A percentile compares a stretch with the other conserved stretches of the same genome.
These are phyloP conservation scores for Deilephila elpenor DNA, from an alignment of 2,888 invertebrate genomes.

Conservation along the genomic window DNA sequence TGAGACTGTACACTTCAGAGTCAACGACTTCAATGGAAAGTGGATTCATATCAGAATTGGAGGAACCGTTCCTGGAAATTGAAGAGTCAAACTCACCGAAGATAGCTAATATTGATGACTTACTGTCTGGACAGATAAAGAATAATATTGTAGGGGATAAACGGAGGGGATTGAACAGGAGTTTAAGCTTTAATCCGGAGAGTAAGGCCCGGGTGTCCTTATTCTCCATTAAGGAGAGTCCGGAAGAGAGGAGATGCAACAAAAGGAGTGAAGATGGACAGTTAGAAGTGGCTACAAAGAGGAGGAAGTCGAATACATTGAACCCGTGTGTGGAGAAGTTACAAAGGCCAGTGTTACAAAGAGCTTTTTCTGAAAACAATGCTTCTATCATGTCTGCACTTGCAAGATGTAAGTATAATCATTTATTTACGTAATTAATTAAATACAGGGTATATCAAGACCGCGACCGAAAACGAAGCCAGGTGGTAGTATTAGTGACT, in stretches of 20 bases:
- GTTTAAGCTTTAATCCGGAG: constrained; percentile 69
- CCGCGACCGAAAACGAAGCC: too few relatives aligned
- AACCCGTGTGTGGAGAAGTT: constrained; percentile 45
- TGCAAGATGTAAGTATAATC: constrained; percentile 84
- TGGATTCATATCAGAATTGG: constrained; percentile 77
- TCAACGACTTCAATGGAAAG: constrained; percentile 77
- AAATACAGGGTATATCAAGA: too few relatives aligned
- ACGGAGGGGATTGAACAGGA: constrained; percentile 47
- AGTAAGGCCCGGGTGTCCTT: constrained; percentile 59
- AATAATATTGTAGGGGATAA: constrained; percentile 55
- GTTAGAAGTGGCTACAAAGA: constrained; percentile 67
- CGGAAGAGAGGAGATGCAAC: constrained; percentile 55
- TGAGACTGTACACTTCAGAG: constrained; percentile 64
- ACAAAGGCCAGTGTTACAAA: constrained; percentile 77
- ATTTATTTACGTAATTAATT: neutral
- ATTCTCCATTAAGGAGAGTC: constrained; percentile 65
- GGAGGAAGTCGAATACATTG: constrained; percentile 57
- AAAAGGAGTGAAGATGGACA: constrained; percentile 84
- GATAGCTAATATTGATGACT: constrained; percentile 68
- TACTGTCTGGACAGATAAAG: constrained; percentile 72
- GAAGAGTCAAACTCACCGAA: constrained; percentile 76
- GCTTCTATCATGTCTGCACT: constrained; percentile 90
- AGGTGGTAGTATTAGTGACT: too few relatives aligned
- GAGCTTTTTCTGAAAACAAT: constrained; percentile 91
- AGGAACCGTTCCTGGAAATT: constrained; percentile 73